phyloP scores from a whole-genome alignment of 2,888 invertebrate genomes.

The Cheilosia pagana region DNA sequence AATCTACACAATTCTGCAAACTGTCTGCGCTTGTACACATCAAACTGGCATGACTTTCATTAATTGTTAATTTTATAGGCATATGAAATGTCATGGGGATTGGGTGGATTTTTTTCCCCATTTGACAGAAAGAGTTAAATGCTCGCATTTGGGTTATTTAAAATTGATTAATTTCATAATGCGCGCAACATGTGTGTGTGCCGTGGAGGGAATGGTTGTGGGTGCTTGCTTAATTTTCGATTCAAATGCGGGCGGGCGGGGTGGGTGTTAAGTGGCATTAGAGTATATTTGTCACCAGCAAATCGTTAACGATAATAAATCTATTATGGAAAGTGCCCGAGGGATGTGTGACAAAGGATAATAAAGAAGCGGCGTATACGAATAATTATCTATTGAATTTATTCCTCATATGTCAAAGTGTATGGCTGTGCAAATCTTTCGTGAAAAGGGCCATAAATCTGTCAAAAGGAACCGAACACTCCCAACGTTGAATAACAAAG shows the following conservation, averaged over 20 bases:
- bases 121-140: background rate
- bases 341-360: background rate
- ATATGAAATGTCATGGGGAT: conserved; percentile 18
- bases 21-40: conserved; percentile 12
- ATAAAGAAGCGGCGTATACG: background rate
- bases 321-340: background rate
- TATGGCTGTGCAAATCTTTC: background rate
- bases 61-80: conserved; percentile 56
- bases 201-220: too few relatives aligned
- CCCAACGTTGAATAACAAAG: too few relatives aligned
- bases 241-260: background rate
- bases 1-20: conserved; percentile 13
- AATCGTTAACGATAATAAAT: conserved; percentile 4
- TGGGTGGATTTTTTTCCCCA: background rate
- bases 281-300: background rate
- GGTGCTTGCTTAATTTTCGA: background rate
- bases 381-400: background rate
- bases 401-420: background rate
- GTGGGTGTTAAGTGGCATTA: background rate
- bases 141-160: conserved; percentile 8
- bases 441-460: background rate
- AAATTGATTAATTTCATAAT: conserved; percentile 36
- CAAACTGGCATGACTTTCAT: conserved; percentile 47
- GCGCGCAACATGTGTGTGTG: background rate
- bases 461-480: background rate